These are phyloP conservation scores for Callosobruchus maculatus DNA, from an alignment of 2,888 invertebrate genomes.

Conservation along the genomic window DNA sequence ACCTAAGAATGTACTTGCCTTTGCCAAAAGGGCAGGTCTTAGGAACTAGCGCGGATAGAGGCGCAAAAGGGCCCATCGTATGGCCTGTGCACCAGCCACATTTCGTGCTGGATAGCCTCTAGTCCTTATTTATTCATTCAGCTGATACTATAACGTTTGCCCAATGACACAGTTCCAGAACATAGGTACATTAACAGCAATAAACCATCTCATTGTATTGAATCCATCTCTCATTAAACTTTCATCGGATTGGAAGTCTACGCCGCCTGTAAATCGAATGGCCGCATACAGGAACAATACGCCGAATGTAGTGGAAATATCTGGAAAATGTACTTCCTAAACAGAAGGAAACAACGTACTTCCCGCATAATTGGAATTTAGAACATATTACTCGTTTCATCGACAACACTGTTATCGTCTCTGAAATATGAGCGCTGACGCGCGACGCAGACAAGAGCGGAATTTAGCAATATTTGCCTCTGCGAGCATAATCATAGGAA, in stretches of 20 bases:
- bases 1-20: no score
- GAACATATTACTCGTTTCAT: background rate
- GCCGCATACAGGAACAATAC: background rate
- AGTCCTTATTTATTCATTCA: no score
- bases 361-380: background rate
- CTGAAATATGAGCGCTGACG: background rate
- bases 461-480: background rate
- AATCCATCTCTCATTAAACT: background rate
- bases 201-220: background rate
- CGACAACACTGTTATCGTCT: background rate
- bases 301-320: background rate
- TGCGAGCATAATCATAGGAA: background rate
- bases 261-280: background rate
- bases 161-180: no score
- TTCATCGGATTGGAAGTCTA: background rate
- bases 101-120: no score
- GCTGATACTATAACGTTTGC: no score
- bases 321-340: background rate
- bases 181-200: background rate
- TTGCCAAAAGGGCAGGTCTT: no score
- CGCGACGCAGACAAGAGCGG: background rate
- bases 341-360: background rate
- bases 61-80: no score
- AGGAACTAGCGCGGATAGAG: no score
- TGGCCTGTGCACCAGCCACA: no score